Evolutionary conservation across 2,797 vertebrate genomes (phyloP).

Genomic region (Gymnoscopelus braueri): DNA sequence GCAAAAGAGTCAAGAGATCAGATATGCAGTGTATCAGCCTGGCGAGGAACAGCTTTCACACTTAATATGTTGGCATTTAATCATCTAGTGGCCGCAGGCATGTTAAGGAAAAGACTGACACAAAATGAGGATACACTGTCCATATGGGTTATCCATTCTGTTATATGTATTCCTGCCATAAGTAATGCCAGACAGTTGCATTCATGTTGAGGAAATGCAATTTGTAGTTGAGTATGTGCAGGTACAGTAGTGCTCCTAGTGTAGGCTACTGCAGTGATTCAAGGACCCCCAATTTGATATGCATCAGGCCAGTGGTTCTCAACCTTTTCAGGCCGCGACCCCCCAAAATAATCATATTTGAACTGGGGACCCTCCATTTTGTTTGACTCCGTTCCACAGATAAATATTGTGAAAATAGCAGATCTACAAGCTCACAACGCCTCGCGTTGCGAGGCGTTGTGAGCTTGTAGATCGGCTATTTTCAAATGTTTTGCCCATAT

Average conservation of each 20-base stretch:
- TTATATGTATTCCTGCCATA: conserved; percentile 19
- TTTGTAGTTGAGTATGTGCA: not conserved
- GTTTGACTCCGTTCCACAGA: too few relatives aligned
- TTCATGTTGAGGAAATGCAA: not conserved
- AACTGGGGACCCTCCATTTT: too few relatives aligned
- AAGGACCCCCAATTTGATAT: too few relatives aligned
- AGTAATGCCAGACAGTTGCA: not conserved
- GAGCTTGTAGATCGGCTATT: too few relatives aligned
- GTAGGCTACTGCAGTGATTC: too few relatives aligned
- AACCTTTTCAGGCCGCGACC: too few relatives aligned
- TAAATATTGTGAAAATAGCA: too few relatives aligned
- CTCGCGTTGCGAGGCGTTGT: too few relatives aligned
- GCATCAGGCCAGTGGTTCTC: too few relatives aligned
- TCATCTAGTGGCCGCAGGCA: conserved; percentile 39
- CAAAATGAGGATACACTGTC: conserved; percentile 16
- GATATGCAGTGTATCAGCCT: conserved; percentile 10
- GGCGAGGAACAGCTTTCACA: conserved; percentile 39
- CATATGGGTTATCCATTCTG: conserved; percentile 7
- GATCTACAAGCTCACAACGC: too few relatives aligned
- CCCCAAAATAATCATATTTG: too few relatives aligned
- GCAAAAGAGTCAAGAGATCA: conserved; percentile 9
- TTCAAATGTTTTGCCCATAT: too few relatives aligned
- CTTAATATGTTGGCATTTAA: conserved; percentile 42
- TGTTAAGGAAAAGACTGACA: conserved; percentile 24
- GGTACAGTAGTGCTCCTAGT: not conserved